Evolutionary conservation across 2,113 vertebrate genomes (phyloP).

Genomic region (Myocastor coypus): DNA sequence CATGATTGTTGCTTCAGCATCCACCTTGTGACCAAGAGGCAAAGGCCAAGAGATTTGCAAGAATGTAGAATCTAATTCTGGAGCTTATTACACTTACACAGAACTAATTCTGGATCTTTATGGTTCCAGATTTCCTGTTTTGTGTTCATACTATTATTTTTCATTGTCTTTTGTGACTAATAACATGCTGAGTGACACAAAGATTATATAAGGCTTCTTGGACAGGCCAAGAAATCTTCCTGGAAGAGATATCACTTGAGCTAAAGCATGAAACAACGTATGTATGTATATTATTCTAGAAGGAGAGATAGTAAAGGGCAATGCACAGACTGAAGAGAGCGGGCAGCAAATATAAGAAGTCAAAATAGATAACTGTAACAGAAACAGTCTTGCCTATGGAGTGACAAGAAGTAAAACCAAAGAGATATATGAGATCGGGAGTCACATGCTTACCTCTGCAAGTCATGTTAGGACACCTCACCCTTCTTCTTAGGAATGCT

Average conservation of each 20-base stretch:
- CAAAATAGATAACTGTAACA: background rate
- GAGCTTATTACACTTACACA: background rate
- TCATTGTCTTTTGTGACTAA: background rate
- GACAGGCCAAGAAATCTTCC: background rate
- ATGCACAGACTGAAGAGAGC: background rate
- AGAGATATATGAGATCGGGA: background rate
- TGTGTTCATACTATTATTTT: background rate
- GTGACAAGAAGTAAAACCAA: background rate
- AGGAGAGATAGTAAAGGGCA: background rate
- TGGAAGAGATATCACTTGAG: background rate
- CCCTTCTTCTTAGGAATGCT: background rate
- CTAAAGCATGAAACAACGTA: background rate
- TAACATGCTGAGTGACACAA: background rate
- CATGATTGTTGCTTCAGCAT: background rate
- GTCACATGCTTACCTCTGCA: background rate
- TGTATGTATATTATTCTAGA: background rate
- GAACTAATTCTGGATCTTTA: background rate
- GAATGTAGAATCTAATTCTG: background rate
- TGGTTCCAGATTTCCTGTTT: background rate
- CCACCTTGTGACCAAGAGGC: background rate
- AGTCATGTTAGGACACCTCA: background rate
- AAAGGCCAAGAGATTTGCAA: constrained; percentile 21
- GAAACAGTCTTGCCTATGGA: background rate
- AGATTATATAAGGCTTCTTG: background rate
- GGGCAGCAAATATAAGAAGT: background rate